Base-by-base conservation (phyloP, 1,140 invertebrate genomes). In the Trachymyrmex septentrionalis region DNA sequence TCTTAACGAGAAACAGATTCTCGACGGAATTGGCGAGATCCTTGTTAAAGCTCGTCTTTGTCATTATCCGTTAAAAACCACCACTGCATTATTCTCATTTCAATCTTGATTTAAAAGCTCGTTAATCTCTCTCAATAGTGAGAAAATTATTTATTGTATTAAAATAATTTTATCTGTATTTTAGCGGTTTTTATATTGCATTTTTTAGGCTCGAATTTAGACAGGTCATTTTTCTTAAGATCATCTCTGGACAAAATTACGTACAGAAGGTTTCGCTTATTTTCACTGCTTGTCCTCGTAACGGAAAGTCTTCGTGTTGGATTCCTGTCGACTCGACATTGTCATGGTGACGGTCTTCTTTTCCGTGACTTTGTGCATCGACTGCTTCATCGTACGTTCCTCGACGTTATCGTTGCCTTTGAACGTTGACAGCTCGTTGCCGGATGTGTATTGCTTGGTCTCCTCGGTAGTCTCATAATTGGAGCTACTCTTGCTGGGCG, bases 321-420 rank as follows among this genome's bases (percentile, higher is more conserved):
- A 95, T 84, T 96, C 96, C 67, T 96, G 95, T 77, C 95, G 95
- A 86, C 93, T 95, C 7, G 94, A 94, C 71, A 92, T 94, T 9
- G 94, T 95, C 91, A 93, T 96, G 0, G 95, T 95, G 3, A 96
- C 93, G 3, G 95, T 96, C 86, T 95, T 96, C 82, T 96, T 96
- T 85, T 96, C 96, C 12, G 95, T 95, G 14, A 96, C 93, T 81
- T 96, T 96, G 82, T 96, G 95, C 24, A 93, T 93, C 0, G 96
- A 96, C 71, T 96, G 95, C 64, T 96, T 96, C 21, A 95, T 91
- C 93, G 93, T 95, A 78, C 94, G 95, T 76, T 96, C 95, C 64
- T 96, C 96, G 5, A 95, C 76, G 4, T 92, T 92, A 12, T 95
- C 94, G n/a, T 88, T 92, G 34, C 86, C 50, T 57, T 93, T 95